phyloP scores from a whole-genome alignment of 2,888 invertebrate species.

The Agrilus cyanescens region DNA sequence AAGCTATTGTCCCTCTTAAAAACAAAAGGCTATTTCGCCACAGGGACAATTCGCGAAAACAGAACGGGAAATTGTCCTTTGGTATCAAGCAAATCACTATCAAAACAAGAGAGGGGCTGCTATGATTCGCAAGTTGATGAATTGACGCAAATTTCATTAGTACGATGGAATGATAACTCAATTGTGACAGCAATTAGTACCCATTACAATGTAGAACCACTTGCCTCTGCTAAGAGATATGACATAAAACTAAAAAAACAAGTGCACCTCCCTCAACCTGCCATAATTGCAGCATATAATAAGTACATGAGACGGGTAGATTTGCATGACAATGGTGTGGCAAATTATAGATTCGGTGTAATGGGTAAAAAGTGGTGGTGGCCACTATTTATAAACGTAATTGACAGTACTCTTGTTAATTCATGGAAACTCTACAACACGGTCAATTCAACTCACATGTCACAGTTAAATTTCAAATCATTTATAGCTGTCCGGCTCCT shows the following conservation, averaged over 20 bases:
- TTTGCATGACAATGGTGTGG: not conserved
- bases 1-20: too few species aligned
- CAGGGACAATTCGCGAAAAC: slow-evolving; percentile 5
- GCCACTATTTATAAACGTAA: not conserved
- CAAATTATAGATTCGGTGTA: not conserved
- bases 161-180: slow-evolving; percentile 4
- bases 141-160: not conserved
- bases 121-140: not conserved
- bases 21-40: slow-evolving; percentile 8
- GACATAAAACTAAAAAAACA: not conserved
- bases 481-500: too few species aligned
- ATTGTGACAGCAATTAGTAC: slow-evolving; percentile 3
- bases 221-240: not conserved
- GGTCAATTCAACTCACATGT: too few species aligned
- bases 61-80: slow-evolving; percentile 1
- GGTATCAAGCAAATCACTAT: not conserved
- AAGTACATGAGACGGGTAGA: too few species aligned
- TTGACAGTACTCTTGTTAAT: not conserved
- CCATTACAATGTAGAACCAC: too few species aligned
- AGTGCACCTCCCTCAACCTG: not conserved
- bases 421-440: not conserved
- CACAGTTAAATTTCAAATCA: too few species aligned
- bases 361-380: slow-evolving; percentile 2
- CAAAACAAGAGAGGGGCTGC: slow-evolving; percentile 1
- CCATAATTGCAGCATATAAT: not conserved